Conservation (phyloP, 2,113 vertebrate species). For the Sinocyclocheilus rhinocerous region DNA sequence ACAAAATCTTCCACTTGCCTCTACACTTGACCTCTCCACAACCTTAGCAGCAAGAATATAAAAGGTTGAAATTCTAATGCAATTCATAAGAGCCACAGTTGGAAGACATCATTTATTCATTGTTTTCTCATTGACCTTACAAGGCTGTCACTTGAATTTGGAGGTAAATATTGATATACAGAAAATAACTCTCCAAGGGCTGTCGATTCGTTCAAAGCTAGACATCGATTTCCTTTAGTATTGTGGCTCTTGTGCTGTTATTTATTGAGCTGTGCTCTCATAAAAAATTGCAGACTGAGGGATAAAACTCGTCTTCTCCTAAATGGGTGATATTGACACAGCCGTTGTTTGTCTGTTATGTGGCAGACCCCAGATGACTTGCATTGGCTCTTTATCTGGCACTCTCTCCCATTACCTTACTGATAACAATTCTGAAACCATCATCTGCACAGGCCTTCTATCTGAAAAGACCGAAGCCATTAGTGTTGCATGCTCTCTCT, state of each 20-base stretch:
- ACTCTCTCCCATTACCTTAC: constrained; percentile 15
- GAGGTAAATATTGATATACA: constrained; percentile 58
- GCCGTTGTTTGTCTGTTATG: constrained; percentile 33
- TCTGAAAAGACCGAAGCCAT: constrained; percentile 19
- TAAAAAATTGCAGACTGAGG: constrained; percentile 28
- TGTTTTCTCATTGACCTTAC: background rate
- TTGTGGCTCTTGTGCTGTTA: constrained; percentile 36
- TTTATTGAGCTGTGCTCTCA: constrained; percentile 10
- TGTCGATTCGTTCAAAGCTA: constrained; percentile 62
- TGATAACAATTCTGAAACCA: constrained; percentile 40
- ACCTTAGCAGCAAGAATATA: background rate
- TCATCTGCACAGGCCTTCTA: constrained; percentile 20
- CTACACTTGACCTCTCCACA: background rate
- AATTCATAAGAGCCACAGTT: background rate
- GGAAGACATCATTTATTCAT: background rate
- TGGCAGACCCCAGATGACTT: constrained; percentile 27
- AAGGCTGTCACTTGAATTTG: background rate
- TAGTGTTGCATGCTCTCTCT: constrained; percentile 7
- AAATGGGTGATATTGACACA: constrained; percentile 12
- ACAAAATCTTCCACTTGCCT: constrained; percentile 18
- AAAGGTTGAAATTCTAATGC: background rate
- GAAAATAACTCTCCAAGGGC: constrained; percentile 56
- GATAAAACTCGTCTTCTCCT: constrained; percentile 7
- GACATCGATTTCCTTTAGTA: constrained; percentile 64
- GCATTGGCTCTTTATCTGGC: constrained; percentile 37